Evolutionary conservation across 2,888 invertebrate species (phyloP), one percentile per base, ranked within the genome.

Genomic region (Luperina nickerlii): DNA sequence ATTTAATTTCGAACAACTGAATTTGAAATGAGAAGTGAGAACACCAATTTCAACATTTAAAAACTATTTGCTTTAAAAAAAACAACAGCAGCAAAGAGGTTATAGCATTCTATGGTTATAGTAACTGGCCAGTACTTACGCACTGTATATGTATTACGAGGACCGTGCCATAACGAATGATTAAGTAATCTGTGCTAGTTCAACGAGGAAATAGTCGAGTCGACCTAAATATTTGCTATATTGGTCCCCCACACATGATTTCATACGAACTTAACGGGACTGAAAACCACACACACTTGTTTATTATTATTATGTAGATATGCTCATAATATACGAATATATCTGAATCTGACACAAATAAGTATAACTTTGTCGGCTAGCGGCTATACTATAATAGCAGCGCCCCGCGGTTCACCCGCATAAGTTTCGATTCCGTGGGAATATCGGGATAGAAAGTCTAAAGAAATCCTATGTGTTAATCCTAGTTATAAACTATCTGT

Each of bases 211-310:
- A 87, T 45, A 81, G 15, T 85, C 38, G 88, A 81, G 15, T 85
- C 38, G 88, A 85, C 85, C 85, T 81, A 85, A 72, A 81, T 85
- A 20, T 48, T 66, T 66, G 71, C 76, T 85, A 85, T 87, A 85
- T 85, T 51, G 72, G 74, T 76, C 38, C 70, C 70, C 62, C 60
- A 63, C 71, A 67, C 48, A 78, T 81, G 74, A 73, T 78, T 65
- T 65, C 45, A 79, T 74, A 45, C 48, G n/a, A 76, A 75, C 80
- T 65, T 75, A 79, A 65, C 79, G 67, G 67, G 79, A 83, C 32
- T 78, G 67, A 60, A 70, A 87, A 79, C 73, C 63, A 20, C 42
- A 73, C 54, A 81, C n/a, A 51, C 27, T 60, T 57, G 45, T 38
- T 32, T 63, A 63, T 63, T 32, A 63, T 63, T 63, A 63, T 63